phyloP scores from a whole-genome alignment of 2,113 vertebrate species.

The Brachyhypopomus gauderio region DNA sequence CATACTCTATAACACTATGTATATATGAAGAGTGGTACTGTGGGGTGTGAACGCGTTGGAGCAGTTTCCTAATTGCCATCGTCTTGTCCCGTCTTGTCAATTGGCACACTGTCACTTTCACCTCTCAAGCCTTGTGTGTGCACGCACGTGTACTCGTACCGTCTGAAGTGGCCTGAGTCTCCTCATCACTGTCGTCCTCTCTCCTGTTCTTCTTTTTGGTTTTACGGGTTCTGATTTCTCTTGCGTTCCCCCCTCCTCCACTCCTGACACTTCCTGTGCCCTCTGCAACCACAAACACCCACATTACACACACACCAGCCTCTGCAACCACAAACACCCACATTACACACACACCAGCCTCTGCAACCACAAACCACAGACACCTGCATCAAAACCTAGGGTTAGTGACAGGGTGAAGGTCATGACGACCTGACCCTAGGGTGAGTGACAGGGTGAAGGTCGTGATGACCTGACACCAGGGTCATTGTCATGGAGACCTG shows the following conservation, averaged over 20 bases:
- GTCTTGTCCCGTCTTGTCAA: too few relatives aligned
- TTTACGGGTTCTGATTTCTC: slow-evolving; percentile 90
- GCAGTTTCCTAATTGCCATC: too few relatives aligned
- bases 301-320: not conserved
- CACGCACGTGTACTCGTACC: not conserved
- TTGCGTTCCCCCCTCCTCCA: slow-evolving; percentile 85
- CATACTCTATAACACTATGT: not conserved
- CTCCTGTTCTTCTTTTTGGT: slow-evolving; percentile 89
- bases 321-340: not conserved
- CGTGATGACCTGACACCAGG: too few relatives aligned
- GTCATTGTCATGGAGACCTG: slow-evolving; percentile 73
- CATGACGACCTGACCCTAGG: too few relatives aligned
- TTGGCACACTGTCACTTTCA: too few relatives aligned
- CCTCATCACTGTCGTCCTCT: slow-evolving; percentile 91
- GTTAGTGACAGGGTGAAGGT: too few relatives aligned
- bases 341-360: not conserved
- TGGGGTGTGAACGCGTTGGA: too few relatives aligned
- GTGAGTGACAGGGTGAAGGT: too few relatives aligned
- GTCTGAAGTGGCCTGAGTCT: slow-evolving; percentile 63
- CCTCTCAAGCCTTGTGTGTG: not conserved
- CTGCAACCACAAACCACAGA: not conserved
- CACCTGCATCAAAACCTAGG: too few relatives aligned
- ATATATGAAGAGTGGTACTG: not conserved
- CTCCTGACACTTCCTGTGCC: slow-evolving; percentile 84
- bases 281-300: slow-evolving; percentile 73